Base-by-base conservation (phyloP, 2,797 vertebrate species). In the Acomys russatus region DNA sequence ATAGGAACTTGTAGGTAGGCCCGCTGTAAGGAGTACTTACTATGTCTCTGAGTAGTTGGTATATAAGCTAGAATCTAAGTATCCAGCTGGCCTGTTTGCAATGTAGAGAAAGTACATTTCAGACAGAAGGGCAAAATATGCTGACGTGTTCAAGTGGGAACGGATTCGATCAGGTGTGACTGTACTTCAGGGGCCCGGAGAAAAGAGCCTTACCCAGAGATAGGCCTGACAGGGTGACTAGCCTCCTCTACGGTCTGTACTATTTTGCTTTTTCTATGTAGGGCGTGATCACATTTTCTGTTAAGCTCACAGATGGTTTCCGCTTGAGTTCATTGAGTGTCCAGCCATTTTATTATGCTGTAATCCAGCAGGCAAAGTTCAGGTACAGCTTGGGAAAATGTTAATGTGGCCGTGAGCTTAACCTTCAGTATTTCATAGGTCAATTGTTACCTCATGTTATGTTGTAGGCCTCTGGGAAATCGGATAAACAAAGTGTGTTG, bases 381-480 rank as follows among this genome's bases (percentile, higher is more conserved):
- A 85, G 82, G 70, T 83, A 30, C 3, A 78, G 35, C 85, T 82
- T 87, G 61, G 63, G 76, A 80, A 87, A 94, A 28, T 51, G 64
- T 49, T 74, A 84, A 49, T n/a, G 63, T 8, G 80, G 25, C 84
- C 89, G 33, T 88, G 68, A 93, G 25, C 33, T 95, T 83, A 94
- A 73, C 1, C 5, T 83, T 76, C 20, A 10, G 9, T 95, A 44
- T 80, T 94, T 94, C 66, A 78, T 83, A 94, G 76, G 63, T 35
- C 35, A 89, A 64, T 20, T 51, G 30, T 56, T 79, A 14, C 9
- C 38, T 87, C 80, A n/a, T 44, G 71, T 7, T 84, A n/a, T 44
- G 71, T 7, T 82, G 17, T 59, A 22, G 28, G 44, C 25, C 63
- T 23, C n/a, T 38, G 70, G 33, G 74, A 94, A 95, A 88, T 85